These are phyloP conservation scores for Anhinga anhinga DNA, from an alignment of 2,113 vertebrate species.

Conservation along the genomic window DNA sequence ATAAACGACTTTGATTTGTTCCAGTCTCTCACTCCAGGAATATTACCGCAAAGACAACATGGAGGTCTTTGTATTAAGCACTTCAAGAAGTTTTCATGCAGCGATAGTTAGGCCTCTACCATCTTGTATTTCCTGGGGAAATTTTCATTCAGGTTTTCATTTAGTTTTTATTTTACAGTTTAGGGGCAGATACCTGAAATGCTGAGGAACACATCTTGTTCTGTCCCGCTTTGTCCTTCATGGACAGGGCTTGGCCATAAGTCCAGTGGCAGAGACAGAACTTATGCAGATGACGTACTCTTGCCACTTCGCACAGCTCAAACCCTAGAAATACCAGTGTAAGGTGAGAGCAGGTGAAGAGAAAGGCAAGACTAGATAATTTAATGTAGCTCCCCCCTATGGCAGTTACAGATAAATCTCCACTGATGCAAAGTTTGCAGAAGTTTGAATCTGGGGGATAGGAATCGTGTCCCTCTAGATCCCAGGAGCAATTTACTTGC, in stretches of 20 bases:
- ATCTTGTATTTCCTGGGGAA: background rate
- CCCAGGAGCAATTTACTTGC: background rate
- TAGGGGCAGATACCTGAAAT: background rate
- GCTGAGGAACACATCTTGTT: background rate
- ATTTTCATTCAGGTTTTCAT: background rate
- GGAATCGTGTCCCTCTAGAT: background rate
- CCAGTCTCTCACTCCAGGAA: background rate
- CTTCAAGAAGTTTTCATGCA: background rate
- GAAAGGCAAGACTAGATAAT: background rate
- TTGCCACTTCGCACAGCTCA: accelerated
- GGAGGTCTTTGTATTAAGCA: background rate
- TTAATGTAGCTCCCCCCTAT: background rate
- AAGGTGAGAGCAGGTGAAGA: background rate
- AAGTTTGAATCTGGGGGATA: background rate
- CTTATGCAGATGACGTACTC: background rate
- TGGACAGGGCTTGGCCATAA: background rate
- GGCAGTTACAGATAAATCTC: background rate
- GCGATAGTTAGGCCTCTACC: background rate
- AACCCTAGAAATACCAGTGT: background rate
- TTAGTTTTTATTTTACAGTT: background rate
- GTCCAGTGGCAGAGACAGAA: background rate
- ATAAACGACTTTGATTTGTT: background rate
- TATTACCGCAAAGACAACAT: background rate
- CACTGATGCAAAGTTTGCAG: background rate
- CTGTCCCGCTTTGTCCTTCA: background rate